Evolutionary conservation across 2,797 vertebrate genomes (phyloP), one percentile per base, ranked within the genome.

Genomic region (Alectoris magna): DNA sequence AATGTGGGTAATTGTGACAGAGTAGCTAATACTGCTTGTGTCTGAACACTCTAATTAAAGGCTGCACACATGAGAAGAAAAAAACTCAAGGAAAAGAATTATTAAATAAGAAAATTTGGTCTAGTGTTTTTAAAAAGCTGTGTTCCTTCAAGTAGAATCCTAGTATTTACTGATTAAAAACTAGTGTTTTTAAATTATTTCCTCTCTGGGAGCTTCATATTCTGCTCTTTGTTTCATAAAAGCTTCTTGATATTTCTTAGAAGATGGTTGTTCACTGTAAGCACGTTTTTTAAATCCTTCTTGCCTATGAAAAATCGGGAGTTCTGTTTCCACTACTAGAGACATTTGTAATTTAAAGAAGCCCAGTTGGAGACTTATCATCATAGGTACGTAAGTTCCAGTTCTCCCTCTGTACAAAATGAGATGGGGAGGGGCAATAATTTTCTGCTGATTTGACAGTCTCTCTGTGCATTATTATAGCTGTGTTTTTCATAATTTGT

Each of bases 1-100:
- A 96, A 94, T 95, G 87, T 90, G 86, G 88, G 81, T 94, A 90
- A 94, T 88, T 94, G 93, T 96, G 93, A 66, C 93, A 93, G 38
- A 94, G 68, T 86, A 87, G 78, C 81, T 94, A 94, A 91, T 87
- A 79, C 71, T 80, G 69, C 74, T 82, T 91, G 85, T 91, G 74
- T 91, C 91, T 88, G 93, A 95, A 74, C 41, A 13, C 69, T 6
- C 90, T 94, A 87, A 95, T 96, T 91, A 94, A 94, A 77, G 44
- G 71, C 77, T 90, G 70, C 70, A 73, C 39, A 39, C 60, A 63
- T 22, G n/a, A 83, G 43, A 60, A 80, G 64, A 69, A 51, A 87
- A 49, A 4, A 2, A 24, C 6, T 15, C 19, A 72, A 81, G 55
- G 22, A 81, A 84, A 86, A 63, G 11, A 89, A 51, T 74, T 71